A percentile compares a stretch with the other conserved stretches of the same genome.
Conservation (phyloP, 2,797 vertebrate genomes). For the Loriculus beryllinus region DNA sequence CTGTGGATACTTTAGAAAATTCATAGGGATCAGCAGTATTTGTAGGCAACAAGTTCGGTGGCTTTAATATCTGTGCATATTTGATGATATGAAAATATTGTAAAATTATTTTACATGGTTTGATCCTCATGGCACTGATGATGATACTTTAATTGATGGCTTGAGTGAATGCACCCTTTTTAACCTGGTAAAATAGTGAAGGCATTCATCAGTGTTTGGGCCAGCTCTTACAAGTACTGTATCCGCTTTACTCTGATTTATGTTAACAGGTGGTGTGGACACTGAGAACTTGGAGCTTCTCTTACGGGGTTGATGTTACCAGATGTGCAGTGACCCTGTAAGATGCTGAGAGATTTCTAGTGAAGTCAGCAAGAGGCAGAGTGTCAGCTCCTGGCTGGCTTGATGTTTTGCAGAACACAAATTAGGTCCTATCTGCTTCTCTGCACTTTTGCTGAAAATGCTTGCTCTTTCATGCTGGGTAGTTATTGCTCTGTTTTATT, state of each 20-base stretch:
- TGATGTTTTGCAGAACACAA: constrained; percentile 13
- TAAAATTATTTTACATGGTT: background rate
- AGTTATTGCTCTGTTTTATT: constrained; percentile 6
- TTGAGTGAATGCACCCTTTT: background rate
- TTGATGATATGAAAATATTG: background rate
- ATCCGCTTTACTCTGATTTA: background rate
- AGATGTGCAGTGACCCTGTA: background rate
- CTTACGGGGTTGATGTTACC: background rate
- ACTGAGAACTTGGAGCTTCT: background rate
- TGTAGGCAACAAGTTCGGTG: background rate
- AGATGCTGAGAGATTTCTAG: background rate
- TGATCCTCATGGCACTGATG: background rate
- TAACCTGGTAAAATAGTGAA: background rate
- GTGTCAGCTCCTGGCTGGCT: background rate
- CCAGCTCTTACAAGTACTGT: background rate
- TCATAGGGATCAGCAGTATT: background rate
- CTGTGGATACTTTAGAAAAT: background rate
- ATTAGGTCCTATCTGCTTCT: constrained; percentile 6
- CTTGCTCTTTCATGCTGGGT: background rate
- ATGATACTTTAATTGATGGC: background rate
- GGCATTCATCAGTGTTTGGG: background rate
- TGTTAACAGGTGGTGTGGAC: background rate
- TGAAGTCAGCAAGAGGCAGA: background rate
- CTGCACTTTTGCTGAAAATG: background rate
- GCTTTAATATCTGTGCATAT: background rate